Conservation (phyloP, 2,888 invertebrate genomes). For the Cylloceria caligata region DNA sequence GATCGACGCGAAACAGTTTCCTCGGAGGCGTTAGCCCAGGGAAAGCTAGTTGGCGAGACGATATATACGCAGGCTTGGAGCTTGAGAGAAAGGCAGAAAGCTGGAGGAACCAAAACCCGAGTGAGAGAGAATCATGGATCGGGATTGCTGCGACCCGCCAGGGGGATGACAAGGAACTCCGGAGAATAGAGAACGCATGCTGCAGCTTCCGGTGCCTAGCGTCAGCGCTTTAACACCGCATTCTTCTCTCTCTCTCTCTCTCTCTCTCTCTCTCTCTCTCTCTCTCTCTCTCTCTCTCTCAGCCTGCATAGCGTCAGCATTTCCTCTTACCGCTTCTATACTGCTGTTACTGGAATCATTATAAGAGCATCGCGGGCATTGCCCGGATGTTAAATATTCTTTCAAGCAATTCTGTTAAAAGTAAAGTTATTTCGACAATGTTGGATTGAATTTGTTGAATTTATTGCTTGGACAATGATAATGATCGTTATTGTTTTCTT, state of each 20-base stretch:
- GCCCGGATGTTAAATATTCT: constrained; percentile 1
- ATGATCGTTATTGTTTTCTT: background rate
- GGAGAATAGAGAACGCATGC: constrained; percentile 52
- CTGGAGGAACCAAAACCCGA: constrained; percentile 6
- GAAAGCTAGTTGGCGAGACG: constrained; percentile 30
- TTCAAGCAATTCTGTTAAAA: constrained; percentile 1
- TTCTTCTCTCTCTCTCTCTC: constrained; percentile 4
- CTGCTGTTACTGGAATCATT: constrained; percentile 43
- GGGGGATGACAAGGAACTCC: constrained; percentile 32
- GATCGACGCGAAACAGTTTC: constrained; percentile 64
- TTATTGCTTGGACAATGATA: no score
- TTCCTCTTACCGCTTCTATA: constrained; percentile 29
- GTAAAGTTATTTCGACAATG: constrained; percentile 21
- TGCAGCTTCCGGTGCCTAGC: constrained; percentile 40
- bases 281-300: constrained; percentile 9
- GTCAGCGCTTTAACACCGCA: constrained; percentile 56
- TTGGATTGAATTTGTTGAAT: background rate
- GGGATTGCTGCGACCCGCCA: constrained; percentile 8
- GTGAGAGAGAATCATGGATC: constrained; percentile 43
- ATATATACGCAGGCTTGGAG: constrained; percentile 3
- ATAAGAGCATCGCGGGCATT: constrained; percentile 29
- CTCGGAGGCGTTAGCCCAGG: constrained; percentile 56
- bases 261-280: constrained; percentile 10
- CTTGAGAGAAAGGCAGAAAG: constrained; percentile 12
- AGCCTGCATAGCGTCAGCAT: constrained; percentile 40